These are phyloP conservation scores for Reticulitermes lucifugus DNA, from an alignment of 2,888 invertebrate species.

Conservation along the genomic window DNA sequence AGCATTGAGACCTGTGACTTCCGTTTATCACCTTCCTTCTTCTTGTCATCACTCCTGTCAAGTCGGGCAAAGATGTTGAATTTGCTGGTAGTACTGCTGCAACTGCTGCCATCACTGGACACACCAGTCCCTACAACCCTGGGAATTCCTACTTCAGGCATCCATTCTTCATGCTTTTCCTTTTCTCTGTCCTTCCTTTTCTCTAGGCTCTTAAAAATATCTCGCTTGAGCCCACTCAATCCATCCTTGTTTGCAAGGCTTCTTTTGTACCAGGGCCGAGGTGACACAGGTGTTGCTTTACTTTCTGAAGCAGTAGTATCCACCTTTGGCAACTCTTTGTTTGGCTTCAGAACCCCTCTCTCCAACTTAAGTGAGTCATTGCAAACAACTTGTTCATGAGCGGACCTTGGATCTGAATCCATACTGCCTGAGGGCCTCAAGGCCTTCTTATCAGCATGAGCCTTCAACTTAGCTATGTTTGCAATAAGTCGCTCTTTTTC, in stretches of 20 bases:
- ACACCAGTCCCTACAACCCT: conserved; percentile 61
- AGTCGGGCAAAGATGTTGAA: conserved; percentile 52
- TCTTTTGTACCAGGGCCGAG: conserved; percentile 77
- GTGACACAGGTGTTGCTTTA: conserved; percentile 62
- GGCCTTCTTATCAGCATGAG: conserved; percentile 54
- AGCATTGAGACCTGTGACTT: conserved; percentile 72
- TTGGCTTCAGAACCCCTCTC: conserved; percentile 64
- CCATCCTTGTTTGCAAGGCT: conserved; percentile 59
- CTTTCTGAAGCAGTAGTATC: conserved; percentile 32
- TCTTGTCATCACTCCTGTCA: conserved; percentile 51
- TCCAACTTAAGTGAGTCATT: conserved; percentile 64
- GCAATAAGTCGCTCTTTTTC: conserved; percentile 55
- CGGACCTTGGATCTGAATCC: conserved; percentile 29
- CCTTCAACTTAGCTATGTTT: conserved; percentile 55
- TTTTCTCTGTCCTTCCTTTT: conserved; percentile 51
- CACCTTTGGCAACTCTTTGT: conserved; percentile 59
- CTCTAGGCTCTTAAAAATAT: conserved; percentile 53
- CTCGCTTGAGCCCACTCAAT: conserved; percentile 57
- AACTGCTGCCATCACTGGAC: conserved; percentile 46
- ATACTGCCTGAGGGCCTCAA: conserved; percentile 44
- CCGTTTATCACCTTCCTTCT: conserved; percentile 65
- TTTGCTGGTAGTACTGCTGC: conserved; percentile 41
- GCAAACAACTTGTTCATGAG: conserved; percentile 51
- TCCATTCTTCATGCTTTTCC: conserved; percentile 59
- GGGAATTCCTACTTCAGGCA: conserved; percentile 69